A percentile compares a stretch with the other conserved stretches of the same genome.
Evolutionary conservation across 1,140 invertebrate genomes (phyloP).

Genomic region (Zaprionus tsacasi): DNA sequence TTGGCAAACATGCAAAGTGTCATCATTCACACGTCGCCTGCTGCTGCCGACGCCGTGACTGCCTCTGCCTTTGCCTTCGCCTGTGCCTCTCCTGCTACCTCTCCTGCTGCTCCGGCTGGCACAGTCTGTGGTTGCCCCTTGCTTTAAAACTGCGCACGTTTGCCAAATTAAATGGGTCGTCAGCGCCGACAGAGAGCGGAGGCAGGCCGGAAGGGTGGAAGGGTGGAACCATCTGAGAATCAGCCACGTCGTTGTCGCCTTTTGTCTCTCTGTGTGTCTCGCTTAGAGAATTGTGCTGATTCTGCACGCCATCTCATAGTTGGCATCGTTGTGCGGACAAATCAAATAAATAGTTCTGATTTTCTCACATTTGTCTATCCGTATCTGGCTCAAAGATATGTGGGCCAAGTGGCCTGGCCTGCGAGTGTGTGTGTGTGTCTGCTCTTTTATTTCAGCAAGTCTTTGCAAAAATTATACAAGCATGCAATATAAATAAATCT

Average conservation of each 20-base stretch:
- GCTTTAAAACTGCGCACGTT: slow-evolving; percentile 81
- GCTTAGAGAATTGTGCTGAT: slow-evolving; percentile 75
- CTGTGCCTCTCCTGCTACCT: background rate
- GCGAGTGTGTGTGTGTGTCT: slow-evolving; percentile 34
- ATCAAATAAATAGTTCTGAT: slow-evolving; percentile 80
- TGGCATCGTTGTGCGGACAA: slow-evolving; percentile 80
- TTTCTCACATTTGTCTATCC: slow-evolving; percentile 43
- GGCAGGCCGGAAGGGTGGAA: background rate
- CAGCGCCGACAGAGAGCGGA: slow-evolving; percentile 36
- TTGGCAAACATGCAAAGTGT: slow-evolving; percentile 83
- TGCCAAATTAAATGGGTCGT: slow-evolving; percentile 82
- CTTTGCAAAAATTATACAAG: slow-evolving; percentile 66
- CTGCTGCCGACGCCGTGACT: slow-evolving; percentile 19
- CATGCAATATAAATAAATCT: slow-evolving; percentile 61
- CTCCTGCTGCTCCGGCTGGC: slow-evolving; percentile 19
- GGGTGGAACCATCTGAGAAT: slow-evolving; percentile 7
- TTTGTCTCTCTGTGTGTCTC: slow-evolving; percentile 64
- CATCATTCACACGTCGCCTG: slow-evolving; percentile 80
- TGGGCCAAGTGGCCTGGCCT: too few relatives aligned
- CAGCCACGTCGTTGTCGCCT: slow-evolving; percentile 58
- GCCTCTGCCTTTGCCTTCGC: background rate
- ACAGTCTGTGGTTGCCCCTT: slow-evolving; percentile 40
- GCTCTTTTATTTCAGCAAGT: slow-evolving; percentile 68
- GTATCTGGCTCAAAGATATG: background rate
- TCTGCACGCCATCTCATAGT: slow-evolving; percentile 71